A percentile compares a stretch with the other conserved stretches of the same genome.
Conservation (phyloP, 2,113 vertebrate species). For the Sinocyclocheilus anophthalmus region DNA sequence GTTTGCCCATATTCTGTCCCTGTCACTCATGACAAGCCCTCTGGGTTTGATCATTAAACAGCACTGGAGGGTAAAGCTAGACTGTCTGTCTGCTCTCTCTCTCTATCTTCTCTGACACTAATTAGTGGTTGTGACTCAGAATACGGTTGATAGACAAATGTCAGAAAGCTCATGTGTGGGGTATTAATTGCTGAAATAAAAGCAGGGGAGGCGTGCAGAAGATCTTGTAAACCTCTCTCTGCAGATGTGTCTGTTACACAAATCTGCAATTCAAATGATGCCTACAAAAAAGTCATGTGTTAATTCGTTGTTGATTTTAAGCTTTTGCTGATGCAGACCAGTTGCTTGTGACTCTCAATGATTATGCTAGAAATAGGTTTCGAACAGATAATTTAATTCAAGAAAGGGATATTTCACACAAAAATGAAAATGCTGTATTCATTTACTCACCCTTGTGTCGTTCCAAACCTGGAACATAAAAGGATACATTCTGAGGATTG, state of each 20-base stretch:
- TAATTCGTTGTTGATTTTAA: background rate
- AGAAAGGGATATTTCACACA: background rate
- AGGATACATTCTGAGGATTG: background rate
- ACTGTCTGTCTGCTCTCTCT: slow-evolving; percentile 55
- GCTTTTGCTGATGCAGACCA: background rate
- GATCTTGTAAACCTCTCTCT: slow-evolving; percentile 33
- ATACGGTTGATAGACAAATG: slow-evolving; percentile 78
- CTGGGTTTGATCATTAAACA: slow-evolving; percentile 64
- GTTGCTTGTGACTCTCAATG: background rate
- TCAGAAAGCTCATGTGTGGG: slow-evolving; percentile 71
- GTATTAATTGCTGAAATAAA: slow-evolving; percentile 75
- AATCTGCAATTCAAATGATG: slow-evolving; percentile 63
- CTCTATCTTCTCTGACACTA: slow-evolving; percentile 63
- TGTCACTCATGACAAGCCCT: slow-evolving; percentile 51
- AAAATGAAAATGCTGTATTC: background rate
- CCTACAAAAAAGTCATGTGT: slow-evolving; percentile 30
- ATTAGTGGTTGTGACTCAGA: slow-evolving; percentile 71
- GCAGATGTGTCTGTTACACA: slow-evolving; percentile 36
- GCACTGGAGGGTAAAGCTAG: slow-evolving; percentile 52
- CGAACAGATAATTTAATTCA: background rate
- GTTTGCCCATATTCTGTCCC: slow-evolving; percentile 58
- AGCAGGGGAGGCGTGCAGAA: slow-evolving; percentile 51
- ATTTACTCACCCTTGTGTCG: background rate
- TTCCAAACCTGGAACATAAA: background rate
- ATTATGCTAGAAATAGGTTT: background rate